Evolutionary conservation across 2,888 invertebrate species (phyloP), one percentile per base, ranked within the genome.

Genomic region (Dioctria linearis): DNA sequence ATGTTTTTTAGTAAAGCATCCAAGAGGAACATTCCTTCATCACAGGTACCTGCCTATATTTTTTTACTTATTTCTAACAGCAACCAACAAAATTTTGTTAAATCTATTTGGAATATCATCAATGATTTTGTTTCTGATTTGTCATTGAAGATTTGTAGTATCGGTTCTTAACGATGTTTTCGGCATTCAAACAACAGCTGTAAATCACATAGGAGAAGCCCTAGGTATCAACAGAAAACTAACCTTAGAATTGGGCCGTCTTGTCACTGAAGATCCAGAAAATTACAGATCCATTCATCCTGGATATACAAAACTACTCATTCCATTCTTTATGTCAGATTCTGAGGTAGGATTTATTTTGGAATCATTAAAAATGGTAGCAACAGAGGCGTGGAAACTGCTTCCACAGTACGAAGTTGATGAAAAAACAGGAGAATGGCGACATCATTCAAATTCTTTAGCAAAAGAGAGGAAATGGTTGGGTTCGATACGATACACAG

Each of bases 111-210:
- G 8, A 40, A 13, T 61, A 95, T 61, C 5, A 25, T 8, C 9
- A 54, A 78, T 54, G 54, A 11, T 57, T 57, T 57, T 25, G 25
- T 25, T 9, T 63, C n/a, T 8, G 5, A 13, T 75, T 54, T 63
- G 9, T 69, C 25, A 25, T 25, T 25, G 4, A 42, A 83, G 83
- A 79, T 84, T 91, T 90, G 93, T 97, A 8, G 94, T 94, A 84
- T 94, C 95, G 8, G 92, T 97, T 37, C 91, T 98, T 65, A 97
- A 97, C 86, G 97, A 98, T 86, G 93, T 98, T 42, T 97, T 96
- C 87, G 97, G 97, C 0, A 95, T 98, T 79, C 97, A 97, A 89
- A 94, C 94, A 0, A 90, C 95, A 82, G 94, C 95, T 0, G 95
- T 95, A 0, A 93, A 95, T 78, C 94, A 95, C 79, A 96, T 97